phyloP scores from a whole-genome alignment of 2,888 invertebrate genomes.

The Halictus ligatus region DNA sequence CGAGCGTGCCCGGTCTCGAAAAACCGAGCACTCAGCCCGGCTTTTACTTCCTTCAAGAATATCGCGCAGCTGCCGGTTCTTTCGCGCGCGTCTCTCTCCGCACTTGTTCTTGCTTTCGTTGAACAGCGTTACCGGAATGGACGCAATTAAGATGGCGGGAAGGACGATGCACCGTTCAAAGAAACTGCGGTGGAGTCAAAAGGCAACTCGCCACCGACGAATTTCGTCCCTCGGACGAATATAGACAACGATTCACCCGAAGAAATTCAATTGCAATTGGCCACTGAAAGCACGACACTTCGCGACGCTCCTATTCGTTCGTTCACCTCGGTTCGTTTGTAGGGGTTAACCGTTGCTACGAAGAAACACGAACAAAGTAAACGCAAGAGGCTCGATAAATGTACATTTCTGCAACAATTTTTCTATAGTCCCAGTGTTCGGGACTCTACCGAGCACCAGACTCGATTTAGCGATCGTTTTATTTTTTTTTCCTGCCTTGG shows the following conservation, averaged over 20 bases:
- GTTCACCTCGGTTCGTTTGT: neutral
- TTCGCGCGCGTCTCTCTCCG: constrained; percentile 47
- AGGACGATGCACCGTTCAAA: constrained; percentile 22
- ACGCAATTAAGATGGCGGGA: constrained; percentile 66
- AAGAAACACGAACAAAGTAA: neutral
- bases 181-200: constrained; percentile 60
- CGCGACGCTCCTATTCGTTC: neutral
- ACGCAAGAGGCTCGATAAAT: neutral
- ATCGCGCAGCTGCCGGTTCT: constrained; percentile 52
- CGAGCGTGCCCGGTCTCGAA: constrained; percentile 18
- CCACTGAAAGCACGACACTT: constrained; percentile 6
- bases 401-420: neutral
- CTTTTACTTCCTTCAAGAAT: constrained; percentile 46
- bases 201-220: constrained; percentile 36
- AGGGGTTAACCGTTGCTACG: neutral
- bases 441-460: neutral
- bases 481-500: neutral
- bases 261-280: constrained; percentile 48
- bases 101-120: constrained; percentile 45
- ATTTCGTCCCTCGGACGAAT: constrained; percentile 18
- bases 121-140: constrained; percentile 64
- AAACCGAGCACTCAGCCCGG: constrained; percentile 33
- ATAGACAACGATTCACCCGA: constrained; percentile 11
- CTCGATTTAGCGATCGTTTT: neutral
- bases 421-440: neutral